A percentile compares a stretch with the other conserved stretches of the same genome.
phyloP scores from a whole-genome alignment of 2,797 vertebrate species.

The Siniperca obscura region DNA sequence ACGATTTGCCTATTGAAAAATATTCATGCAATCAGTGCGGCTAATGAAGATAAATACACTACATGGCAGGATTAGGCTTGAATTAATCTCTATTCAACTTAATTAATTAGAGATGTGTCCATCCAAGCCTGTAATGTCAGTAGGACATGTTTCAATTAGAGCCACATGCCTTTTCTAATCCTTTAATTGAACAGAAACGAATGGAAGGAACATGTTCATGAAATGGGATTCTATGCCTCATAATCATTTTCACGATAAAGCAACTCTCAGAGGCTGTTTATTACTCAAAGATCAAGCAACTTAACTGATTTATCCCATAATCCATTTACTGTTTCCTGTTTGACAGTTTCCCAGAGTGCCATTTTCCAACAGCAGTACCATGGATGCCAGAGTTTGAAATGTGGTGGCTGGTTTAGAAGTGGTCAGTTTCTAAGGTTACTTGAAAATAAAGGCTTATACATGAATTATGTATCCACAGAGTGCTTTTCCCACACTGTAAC shows the following conservation, averaged over 20 bases:
- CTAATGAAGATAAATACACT: conserved; percentile 76
- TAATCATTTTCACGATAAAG: conserved; percentile 51
- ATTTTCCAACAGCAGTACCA: conserved; percentile 6
- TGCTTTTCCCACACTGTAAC: conserved; percentile 28
- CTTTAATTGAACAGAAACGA: conserved; percentile 78
- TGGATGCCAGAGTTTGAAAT: conserved; percentile 11
- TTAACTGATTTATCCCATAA: conserved; percentile 50
- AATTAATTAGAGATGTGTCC: conserved; percentile 81
- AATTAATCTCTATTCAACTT: conserved; percentile 76
- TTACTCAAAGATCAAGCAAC: conserved; percentile 50
- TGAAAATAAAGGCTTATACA: conserved; percentile 39
- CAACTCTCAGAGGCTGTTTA: conserved; percentile 53
- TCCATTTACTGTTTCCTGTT: conserved; percentile 41
- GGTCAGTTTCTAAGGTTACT: conserved; percentile 53
- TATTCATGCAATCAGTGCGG: conserved; percentile 53
- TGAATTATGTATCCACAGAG: conserved; percentile 56
- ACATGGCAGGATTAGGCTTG: conserved; percentile 74
- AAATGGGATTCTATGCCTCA: conserved; percentile 58
- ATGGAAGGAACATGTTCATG: conserved; percentile 61
- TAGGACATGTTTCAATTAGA: conserved; percentile 81
- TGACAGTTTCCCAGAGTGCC: conserved; percentile 18
- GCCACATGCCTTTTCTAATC: conserved; percentile 77
- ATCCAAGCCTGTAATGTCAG: conserved; percentile 77
- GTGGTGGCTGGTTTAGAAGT: conserved; percentile 10
- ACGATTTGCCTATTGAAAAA: conserved; percentile 49